Evolutionary conservation across 2,797 vertebrate species (phyloP).

Genomic region (Chanos chanos): DNA sequence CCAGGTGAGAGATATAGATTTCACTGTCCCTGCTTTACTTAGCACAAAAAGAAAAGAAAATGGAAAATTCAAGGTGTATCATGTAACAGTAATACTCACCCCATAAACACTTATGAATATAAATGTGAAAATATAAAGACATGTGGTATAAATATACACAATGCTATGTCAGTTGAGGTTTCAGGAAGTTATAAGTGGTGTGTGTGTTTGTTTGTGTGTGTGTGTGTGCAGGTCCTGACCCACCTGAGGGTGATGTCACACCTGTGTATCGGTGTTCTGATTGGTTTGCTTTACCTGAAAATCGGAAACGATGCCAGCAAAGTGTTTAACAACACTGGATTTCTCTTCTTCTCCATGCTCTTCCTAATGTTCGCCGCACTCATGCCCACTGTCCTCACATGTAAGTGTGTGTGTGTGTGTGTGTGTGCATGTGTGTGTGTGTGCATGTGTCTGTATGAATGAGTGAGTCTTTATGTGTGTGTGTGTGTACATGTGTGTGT

Average conservation of each 20-base stretch:
- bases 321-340: constrained; percentile 98
- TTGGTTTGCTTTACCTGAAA: constrained; percentile 94
- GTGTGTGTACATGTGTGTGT: neutral
- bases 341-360: constrained; percentile 98
- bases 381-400: constrained; percentile 97
- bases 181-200: neutral
- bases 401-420: constrained; percentile 70
- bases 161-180: no score
- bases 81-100: no score
- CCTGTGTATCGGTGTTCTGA: constrained; percentile 88
- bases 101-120: no score
- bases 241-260: constrained; percentile 95
- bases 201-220: constrained; percentile 1
- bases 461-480: neutral
- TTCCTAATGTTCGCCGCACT: constrained; percentile 98
- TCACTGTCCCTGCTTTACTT: no score
- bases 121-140: no score
- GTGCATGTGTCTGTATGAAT: neutral
- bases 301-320: constrained; percentile 96
- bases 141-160: no score
- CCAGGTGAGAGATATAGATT: no score
- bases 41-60: no score
- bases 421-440: neutral
- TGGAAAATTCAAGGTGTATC: no score
- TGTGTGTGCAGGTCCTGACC: constrained; percentile 83